Conservation (phyloP, 2,113 vertebrate genomes). For the Spilogale gracilis region DNA sequence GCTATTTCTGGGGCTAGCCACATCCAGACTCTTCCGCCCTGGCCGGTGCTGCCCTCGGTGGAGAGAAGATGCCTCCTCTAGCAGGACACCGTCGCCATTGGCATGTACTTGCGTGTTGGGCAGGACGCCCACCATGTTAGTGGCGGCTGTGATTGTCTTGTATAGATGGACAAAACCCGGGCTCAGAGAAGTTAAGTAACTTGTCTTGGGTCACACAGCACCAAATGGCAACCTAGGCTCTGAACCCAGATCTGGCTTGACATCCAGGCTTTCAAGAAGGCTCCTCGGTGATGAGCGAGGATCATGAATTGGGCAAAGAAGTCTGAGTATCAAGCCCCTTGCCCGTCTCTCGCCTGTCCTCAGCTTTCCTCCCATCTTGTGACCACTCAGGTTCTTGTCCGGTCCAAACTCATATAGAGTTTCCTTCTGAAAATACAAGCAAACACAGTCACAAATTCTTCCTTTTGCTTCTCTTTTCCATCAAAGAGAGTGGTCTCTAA, state of each 20-base stretch:
- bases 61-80: background rate
- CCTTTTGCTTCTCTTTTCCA: background rate
- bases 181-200: background rate
- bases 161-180: background rate
- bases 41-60: no score
- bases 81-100: background rate
- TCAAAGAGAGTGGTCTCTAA: background rate
- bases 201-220: background rate
- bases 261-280: background rate
- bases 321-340: background rate
- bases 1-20: background rate
- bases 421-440: background rate
- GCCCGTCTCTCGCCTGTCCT: background rate
- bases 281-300: background rate
- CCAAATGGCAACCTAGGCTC: background rate
- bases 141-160: fast-evolving
- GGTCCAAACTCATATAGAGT: background rate
- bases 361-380: background rate
- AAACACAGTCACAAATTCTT: background rate
- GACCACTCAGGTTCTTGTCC: background rate
- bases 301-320: background rate
- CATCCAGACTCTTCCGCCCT: background rate
- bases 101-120: fast-evolving
- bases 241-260: background rate
- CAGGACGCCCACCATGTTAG: fast-evolving